These are phyloP conservation scores for Heliopora coerulea DNA, from an alignment of 92 coral and sea anemone species.

Conservation along the genomic window DNA sequence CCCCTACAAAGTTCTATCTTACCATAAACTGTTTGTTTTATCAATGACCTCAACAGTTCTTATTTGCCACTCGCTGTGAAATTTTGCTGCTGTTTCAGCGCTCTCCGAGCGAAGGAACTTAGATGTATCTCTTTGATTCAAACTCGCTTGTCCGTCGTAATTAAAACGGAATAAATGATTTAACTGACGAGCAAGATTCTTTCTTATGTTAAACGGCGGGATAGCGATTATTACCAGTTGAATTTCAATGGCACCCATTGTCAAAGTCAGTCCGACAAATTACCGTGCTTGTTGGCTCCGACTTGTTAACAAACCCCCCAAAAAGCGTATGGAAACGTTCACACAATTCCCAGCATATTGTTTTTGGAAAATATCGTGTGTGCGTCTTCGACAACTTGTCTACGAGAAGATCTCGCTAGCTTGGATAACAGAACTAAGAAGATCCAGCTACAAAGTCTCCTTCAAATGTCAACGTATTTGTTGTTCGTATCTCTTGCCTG, in stretches of 20 bases:
- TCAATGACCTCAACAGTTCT: background rate
- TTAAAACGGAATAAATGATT: background rate
- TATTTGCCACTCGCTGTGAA: background rate
- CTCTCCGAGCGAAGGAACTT: background rate
- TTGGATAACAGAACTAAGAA: no score
- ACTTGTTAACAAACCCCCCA: constrained; percentile 31
- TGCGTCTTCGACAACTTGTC: no score
- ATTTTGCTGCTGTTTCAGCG: background rate
- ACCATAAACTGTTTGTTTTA: constrained; percentile 20
- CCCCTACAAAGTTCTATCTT: no score
- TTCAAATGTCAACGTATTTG: no score
- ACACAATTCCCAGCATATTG: constrained; percentile 8
- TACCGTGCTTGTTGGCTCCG: constrained; percentile 33
- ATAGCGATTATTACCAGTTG: constrained; percentile 41
- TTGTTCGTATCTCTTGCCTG: background rate
- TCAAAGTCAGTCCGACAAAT: constrained; percentile 42
- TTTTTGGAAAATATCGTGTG: no score
- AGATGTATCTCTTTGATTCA: background rate
- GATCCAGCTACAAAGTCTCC: no score
- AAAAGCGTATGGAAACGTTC: constrained; percentile 21
- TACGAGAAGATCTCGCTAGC: no score
- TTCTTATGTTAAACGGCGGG: constrained; percentile 37
- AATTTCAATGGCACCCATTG: constrained; percentile 29
- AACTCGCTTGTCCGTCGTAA: background rate
- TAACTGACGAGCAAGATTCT: background rate